Percentiles rank a stretch among this genome's conserved stretches.
Conservation (phyloP, 2,888 invertebrate species). For the Apamea epomidion region DNA sequence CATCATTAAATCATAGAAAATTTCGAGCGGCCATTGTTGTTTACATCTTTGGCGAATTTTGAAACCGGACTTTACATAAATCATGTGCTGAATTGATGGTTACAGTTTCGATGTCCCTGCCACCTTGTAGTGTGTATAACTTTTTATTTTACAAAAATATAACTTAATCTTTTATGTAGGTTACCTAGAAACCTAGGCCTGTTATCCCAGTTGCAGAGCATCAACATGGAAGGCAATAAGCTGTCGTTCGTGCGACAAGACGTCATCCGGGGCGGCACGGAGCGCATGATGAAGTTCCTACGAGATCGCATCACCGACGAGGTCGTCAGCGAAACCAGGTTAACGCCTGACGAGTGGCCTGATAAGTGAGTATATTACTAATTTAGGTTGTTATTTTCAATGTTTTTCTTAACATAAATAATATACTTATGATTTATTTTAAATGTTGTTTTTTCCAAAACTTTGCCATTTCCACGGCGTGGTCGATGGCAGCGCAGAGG, state of each 20-base stretch:
- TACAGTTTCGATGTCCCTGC: not conserved
- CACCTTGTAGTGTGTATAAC: not conserved
- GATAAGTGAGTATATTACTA: conserved; percentile 86
- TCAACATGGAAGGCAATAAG: conserved; percentile 96
- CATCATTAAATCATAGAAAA: too few relatives aligned
- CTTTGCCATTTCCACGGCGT: too few relatives aligned
- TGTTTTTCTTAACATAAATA: not conserved
- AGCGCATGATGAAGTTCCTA: conserved; percentile 94
- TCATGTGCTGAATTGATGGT: not conserved
- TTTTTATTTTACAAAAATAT: not conserved
- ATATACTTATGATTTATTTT: too few relatives aligned
- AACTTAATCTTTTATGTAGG: conserved; percentile 66
- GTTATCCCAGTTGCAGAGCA: conserved; percentile 94
- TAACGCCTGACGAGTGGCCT: conserved; percentile 84
- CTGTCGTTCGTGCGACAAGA: conserved; percentile 95
- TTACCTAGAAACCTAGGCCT: conserved; percentile 86
- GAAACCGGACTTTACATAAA: too few relatives aligned
- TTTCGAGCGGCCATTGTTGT: too few relatives aligned
- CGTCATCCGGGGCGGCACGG: conserved; percentile 96
- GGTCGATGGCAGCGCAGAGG: too few relatives aligned
- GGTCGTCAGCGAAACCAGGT: conserved; percentile 80
- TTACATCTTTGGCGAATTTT: too few relatives aligned
- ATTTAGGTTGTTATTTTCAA: not conserved
- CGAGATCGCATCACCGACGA: conserved; percentile 91
- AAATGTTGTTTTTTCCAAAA: too few relatives aligned